Evolutionary conservation across 2,113 vertebrate species (phyloP).

Genomic region (Turdus rufiventris): DNA sequence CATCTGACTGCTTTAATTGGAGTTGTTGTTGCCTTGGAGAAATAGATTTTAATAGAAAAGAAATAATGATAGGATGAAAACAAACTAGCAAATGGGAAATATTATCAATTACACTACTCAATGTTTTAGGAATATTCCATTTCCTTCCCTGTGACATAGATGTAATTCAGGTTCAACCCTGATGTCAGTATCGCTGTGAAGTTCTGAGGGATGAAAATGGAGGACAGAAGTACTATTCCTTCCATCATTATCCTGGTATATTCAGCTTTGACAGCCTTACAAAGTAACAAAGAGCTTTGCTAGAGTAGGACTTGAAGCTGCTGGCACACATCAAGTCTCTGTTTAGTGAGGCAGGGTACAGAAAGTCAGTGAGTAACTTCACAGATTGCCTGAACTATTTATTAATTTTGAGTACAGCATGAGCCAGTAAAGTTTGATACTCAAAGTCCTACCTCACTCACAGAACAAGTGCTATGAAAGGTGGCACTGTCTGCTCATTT

Average conservation of each 20-base stretch:
- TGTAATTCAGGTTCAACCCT: background rate
- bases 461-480: accelerated
- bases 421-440: background rate
- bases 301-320: background rate
- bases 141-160: background rate
- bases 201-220: background rate
- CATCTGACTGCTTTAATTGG: background rate
- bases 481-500: background rate
- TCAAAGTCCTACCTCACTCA: background rate
- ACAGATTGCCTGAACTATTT: background rate
- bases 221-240: background rate
- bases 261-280: background rate
- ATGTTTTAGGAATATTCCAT: background rate
- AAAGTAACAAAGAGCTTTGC: background rate
- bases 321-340: background rate
- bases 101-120: background rate
- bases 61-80: background rate
- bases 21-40: background rate
- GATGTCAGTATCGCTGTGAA: background rate
- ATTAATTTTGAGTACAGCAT: background rate
- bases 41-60: background rate
- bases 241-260: background rate
- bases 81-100: background rate
- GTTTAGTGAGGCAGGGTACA: background rate
- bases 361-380: background rate